Base-by-base conservation (phyloP, 1,140 invertebrate genomes). In the Littorina saxatilis region DNA sequence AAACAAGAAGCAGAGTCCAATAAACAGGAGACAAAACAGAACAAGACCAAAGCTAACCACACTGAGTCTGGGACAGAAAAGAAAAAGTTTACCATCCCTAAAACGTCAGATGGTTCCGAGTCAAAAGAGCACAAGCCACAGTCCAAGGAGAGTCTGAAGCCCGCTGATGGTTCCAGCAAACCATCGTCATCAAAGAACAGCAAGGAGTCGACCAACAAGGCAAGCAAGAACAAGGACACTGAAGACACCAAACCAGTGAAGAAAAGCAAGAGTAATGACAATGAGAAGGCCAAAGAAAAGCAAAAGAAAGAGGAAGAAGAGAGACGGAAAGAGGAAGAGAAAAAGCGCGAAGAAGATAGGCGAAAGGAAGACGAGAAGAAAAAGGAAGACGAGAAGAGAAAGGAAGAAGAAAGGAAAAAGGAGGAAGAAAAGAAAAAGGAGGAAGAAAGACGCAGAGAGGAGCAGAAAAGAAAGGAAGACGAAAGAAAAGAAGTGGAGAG, bases 11-110 rank as follows among this genome's bases (percentile, higher is more conserved):
- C 23, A 32, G 37, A 35, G 23, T 80, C 74, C 15, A 70, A 73
- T 20, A 84, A 84, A 76, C 40, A 23, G n/a, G 92, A 80, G 92
- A 91, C 81, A 91, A 92, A 81, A 35, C 75, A 74, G 37, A 75
- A 80, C 29, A 82, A 80, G 29, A 9, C 17, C 1, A 83, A 82
- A 77, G 27, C 77, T 50, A 39, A 81, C 66, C 15, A 81, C 29
- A 20, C 70, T 68, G 37, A 50, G 29, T 39, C 29, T 20, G 32
- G 0, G 32, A 27, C 73, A 52, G 47, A 90, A 85, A 63, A 83
- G 85, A 63, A 83, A 47, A 85, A 89, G 68, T 74, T 84, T 7
- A 83, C 66, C n/a, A 70, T 37, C 27, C 58, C 80, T 35, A 91
- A 92, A 27, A 79, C 84, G 40, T 39, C 35, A 20, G 66, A 68